Evolutionary conservation across 2,888 invertebrate genomes (phyloP).

Genomic region (Microctonus aethiopoides): DNA sequence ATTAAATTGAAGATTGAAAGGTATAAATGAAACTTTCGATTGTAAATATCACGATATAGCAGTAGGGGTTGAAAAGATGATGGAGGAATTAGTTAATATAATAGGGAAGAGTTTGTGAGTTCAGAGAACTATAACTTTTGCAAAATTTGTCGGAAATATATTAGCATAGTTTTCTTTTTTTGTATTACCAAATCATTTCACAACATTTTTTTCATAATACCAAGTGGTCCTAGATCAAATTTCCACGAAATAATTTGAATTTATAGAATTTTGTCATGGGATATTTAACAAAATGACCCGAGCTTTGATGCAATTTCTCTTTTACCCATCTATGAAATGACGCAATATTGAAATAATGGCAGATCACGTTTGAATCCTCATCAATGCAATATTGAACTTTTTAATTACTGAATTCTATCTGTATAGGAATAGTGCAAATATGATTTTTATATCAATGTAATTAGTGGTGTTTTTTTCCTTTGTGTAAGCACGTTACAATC

Average conservation of each 20-base stretch:
- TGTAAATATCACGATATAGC: background rate
- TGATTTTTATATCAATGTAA: background rate
- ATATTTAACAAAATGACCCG: background rate
- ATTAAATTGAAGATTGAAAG: slow-evolving; percentile 11
- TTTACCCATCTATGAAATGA: background rate
- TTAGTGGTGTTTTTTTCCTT: background rate
- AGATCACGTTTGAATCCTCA: background rate
- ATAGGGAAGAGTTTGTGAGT: background rate
- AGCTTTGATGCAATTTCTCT: background rate
- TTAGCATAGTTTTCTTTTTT: background rate
- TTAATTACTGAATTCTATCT: background rate
- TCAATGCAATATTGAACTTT: background rate
- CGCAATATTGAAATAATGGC: background rate
- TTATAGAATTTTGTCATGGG: background rate
- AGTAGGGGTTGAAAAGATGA: background rate
- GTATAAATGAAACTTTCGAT: slow-evolving; percentile 11
- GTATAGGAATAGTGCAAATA: background rate
- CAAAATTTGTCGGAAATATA: background rate
- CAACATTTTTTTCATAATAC: background rate
- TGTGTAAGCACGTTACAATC: background rate
- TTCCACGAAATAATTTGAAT: background rate
- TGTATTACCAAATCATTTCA: background rate
- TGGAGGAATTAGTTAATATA: background rate
- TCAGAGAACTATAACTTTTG: background rate
- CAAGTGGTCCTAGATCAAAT: background rate